Percentiles rank a stretch among this genome's conserved stretches.
phyloP scores from a whole-genome alignment of 2,888 invertebrate species.

The Macaria notata region DNA sequence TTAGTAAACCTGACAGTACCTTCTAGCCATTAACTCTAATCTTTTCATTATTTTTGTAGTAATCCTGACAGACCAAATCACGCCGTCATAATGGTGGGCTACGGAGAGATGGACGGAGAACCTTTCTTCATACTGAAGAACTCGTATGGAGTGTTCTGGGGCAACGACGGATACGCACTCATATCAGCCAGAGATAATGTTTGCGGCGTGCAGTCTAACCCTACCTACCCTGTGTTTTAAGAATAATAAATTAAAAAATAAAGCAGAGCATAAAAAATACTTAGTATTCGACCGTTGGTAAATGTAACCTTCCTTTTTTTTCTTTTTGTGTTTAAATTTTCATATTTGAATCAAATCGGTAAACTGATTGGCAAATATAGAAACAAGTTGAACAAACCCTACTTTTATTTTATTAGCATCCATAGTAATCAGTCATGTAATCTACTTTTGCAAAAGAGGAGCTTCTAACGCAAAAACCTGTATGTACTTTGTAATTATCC shows the following conservation, averaged over 20 bases:
- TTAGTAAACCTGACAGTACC: constrained; percentile 84
- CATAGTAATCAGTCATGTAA: not conserved
- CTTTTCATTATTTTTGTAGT: constrained; percentile 66
- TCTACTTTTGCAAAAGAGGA: constrained; percentile 48
- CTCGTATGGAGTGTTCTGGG: constrained; percentile 97
- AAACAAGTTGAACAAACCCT: no score
- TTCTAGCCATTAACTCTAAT: no score
- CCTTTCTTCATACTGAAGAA: constrained; percentile 96
- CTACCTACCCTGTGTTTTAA: constrained; percentile 89
- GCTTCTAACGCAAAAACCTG: constrained; percentile 63
- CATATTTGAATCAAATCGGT: not conserved
- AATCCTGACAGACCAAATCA: constrained; percentile 88
- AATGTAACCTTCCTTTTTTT: not conserved
- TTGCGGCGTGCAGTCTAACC: constrained; percentile 92
- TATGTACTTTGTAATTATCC: constrained; percentile 55
- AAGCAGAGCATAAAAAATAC: no score
- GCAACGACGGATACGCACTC: constrained; percentile 94
- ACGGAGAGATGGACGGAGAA: constrained; percentile 89
- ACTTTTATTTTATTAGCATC: not conserved
- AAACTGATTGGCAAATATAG: no score
- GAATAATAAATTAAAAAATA: no score
- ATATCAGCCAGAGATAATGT: constrained; percentile 93
- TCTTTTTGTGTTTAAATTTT: not conserved
- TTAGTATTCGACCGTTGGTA: not conserved
- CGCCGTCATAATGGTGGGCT: constrained; percentile 94